These are phyloP conservation scores for Apistogramma diplotaenia DNA, from an alignment of 2,113 vertebrate genomes.

Conservation along the genomic window DNA sequence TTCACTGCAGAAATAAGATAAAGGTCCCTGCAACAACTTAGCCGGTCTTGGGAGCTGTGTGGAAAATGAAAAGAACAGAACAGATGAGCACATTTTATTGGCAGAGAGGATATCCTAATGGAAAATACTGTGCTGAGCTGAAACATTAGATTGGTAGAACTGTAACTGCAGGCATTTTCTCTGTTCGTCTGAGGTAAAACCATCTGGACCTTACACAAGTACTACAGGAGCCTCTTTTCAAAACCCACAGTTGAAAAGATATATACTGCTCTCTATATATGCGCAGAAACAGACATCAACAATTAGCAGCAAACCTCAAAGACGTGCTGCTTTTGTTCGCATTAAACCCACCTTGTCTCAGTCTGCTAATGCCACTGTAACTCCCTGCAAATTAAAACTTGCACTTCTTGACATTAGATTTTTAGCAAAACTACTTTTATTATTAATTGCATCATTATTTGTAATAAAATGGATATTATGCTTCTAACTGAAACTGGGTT, in stretches of 20 bases:
- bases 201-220: not conserved
- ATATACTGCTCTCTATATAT: too few species aligned
- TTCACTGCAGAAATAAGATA: slow-evolving; percentile 35
- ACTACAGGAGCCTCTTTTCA: not conserved
- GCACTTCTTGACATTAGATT: not conserved
- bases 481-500: not conserved
- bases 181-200: slow-evolving; percentile 1
- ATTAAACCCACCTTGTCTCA: not conserved
- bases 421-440: not conserved
- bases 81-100: slow-evolving; percentile 26
- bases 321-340: not conserved
- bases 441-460: not conserved
- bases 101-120: slow-evolving; percentile 21
- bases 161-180: not conserved
- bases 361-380: not conserved
- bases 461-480: not conserved
- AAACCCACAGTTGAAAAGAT: not conserved
- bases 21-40: slow-evolving; percentile 24
- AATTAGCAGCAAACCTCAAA: not conserved
- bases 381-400: too few species aligned
- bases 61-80: slow-evolving; percentile 31
- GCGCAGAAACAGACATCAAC: too few species aligned
- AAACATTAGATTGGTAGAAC: not conserved
- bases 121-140: not conserved
- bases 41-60: not conserved